phyloP scores from a whole-genome alignment of 2,888 invertebrate genomes.

The Eumacrocentrus americanus region DNA sequence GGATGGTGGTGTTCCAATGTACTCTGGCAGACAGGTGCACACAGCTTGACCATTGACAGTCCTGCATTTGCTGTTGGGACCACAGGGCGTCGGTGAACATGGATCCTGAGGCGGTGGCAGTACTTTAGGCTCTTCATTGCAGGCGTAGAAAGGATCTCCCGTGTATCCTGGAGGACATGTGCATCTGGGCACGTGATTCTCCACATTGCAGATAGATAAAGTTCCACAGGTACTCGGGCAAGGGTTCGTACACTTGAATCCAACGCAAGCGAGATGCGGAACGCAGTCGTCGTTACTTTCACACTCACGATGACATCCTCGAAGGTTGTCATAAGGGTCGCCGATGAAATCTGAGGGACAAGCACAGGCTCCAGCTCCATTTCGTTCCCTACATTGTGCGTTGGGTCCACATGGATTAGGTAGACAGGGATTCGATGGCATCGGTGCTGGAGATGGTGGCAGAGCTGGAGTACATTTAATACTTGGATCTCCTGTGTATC shows the following conservation, averaged over 20 bases:
- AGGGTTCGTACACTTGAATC: conserved; percentile 84
- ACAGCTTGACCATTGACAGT: conserved; percentile 79
- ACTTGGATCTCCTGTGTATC: conserved; percentile 81
- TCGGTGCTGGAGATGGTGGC: conserved; percentile 42
- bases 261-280: conserved; percentile 75
- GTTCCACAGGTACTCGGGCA: conserved; percentile 84
- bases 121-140: conserved; percentile 40
- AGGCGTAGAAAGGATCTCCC: conserved; percentile 80
- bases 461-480: conserved; percentile 63
- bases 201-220: conserved; percentile 78
- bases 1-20: conserved; percentile 78
- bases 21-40: conserved; percentile 82
- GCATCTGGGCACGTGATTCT: conserved; percentile 80
- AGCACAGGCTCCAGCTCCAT: conserved; percentile 84
- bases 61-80: conserved; percentile 85
- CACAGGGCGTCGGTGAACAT: conserved; percentile 85
- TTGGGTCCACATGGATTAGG: conserved; percentile 87
- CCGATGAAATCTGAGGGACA: conserved; percentile 81
- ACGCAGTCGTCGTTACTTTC: conserved; percentile 79
- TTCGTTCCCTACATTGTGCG: conserved; percentile 81
- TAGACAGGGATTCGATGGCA: conserved; percentile 72
- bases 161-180: conserved; percentile 76
- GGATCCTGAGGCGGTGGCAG: conserved; percentile 64
- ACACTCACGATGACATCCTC: conserved; percentile 78
- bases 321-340: conserved; percentile 76